Evolutionary conservation across 1,140 invertebrate genomes (phyloP), one percentile per base, ranked within the genome.

Genomic region (Proctacanthus coquilletti): DNA sequence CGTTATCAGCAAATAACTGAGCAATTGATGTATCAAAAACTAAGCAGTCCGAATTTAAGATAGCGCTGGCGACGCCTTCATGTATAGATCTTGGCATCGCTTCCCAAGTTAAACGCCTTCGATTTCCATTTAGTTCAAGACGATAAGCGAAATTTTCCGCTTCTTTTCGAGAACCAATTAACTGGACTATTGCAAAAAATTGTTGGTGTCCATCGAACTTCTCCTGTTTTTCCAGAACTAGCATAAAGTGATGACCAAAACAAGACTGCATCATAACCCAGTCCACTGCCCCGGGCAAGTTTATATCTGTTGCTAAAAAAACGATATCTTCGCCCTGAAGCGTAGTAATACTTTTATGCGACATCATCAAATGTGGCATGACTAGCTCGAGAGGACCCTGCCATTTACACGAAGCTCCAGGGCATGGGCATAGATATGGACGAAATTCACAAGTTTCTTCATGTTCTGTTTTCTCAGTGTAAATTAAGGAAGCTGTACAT

Each of bases 251-350:
- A 57, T 96, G 89, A 38, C 87, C 88, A 62, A 97, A 99, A 65
- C 95, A 98, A 8, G 89, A 94, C 60, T 99, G 95, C 93, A 99
- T 98, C 95, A 98, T 99, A 0, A 98, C 96, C 96, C 96, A 99
- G 60, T 99, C 96, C 2, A 99, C 96, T 39, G 95, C 96, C 40
- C 96, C 96, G 34, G 94, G 93, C 43, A 99, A 70, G 67, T 98
- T 98, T 36, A 99, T 99, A 65, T 99, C 96, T 27, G 96, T 99
- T 2, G 95, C 96, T 45, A 99, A 68, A 62, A 99, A 99, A 27
- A 99, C 95, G 53, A 99, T 99, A 59, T 99, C 96, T 66, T 99
- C 95, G 10, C 83, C 77, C 71, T 88, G 83, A 45, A 99, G 68
- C 29, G 95, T 99, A 3, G 96, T 99, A 45, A 99, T 99, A 49